These are phyloP conservation scores for Meloe dianella DNA, from an alignment of 2,888 invertebrate species.

Conservation along the genomic window DNA sequence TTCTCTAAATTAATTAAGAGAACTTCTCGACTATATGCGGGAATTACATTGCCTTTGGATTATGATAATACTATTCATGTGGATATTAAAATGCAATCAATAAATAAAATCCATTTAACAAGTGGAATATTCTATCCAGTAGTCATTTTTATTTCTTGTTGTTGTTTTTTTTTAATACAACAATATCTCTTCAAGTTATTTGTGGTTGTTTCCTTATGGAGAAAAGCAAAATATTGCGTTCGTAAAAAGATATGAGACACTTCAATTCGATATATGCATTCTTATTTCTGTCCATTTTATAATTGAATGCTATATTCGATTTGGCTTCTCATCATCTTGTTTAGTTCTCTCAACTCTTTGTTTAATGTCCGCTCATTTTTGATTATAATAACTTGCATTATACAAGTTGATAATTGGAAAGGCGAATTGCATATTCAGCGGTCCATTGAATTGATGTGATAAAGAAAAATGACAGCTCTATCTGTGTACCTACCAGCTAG, in stretches of 20 bases:
- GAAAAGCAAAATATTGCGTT: background rate
- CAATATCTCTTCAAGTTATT: conserved; percentile 5
- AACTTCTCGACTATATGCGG: background rate
- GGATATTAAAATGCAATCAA: background rate
- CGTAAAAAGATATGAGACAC: background rate
- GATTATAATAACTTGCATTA: conserved; percentile 47
- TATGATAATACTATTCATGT: background rate
- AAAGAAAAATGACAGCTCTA: conserved; percentile 28
- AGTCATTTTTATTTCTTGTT: background rate
- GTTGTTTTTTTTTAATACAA: background rate
- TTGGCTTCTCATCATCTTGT: conserved; percentile 46
- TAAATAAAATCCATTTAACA: conserved; percentile 6
- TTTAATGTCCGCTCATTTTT: conserved; percentile 43
- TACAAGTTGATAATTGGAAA: conserved; percentile 40
- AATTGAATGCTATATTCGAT: conserved; percentile 45
- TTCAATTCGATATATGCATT: conserved; percentile 4
- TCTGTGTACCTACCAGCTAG: background rate
- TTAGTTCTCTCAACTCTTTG: conserved; percentile 42
- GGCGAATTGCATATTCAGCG: conserved; percentile 32
- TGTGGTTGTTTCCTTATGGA: background rate
- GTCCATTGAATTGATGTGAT: conserved; percentile 29
- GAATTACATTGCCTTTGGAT: background rate
- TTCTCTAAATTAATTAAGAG: conserved; percentile 4
- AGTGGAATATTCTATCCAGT: conserved; percentile 1
- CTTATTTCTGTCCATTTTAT: conserved; percentile 48